These are phyloP conservation scores for Leptinotarsa texana DNA, from an alignment of 1,140 invertebrate species.

Conservation along the genomic window DNA sequence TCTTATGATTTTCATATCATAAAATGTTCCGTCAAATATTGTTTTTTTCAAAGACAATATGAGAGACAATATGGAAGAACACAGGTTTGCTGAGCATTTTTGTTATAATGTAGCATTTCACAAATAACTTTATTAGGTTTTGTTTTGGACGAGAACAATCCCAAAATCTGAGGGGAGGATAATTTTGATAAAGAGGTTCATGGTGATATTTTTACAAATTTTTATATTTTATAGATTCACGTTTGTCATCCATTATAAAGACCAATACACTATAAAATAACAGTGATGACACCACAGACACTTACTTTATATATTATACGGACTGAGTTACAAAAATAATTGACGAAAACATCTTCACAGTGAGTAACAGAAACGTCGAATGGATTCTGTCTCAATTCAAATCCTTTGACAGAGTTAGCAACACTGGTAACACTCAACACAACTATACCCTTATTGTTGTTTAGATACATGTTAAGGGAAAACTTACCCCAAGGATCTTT, in stretches of 20 bases:
- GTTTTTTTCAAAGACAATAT: too few relatives aligned
- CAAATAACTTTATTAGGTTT: too few relatives aligned
- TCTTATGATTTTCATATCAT: too few relatives aligned
- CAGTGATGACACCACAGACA: background rate
- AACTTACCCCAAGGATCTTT: conserved; percentile 95
- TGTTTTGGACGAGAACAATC: too few relatives aligned
- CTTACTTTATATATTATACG: too few relatives aligned
- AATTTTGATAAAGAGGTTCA: too few relatives aligned
- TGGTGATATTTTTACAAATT: background rate
- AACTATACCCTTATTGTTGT: background rate
- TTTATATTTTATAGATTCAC: background rate
- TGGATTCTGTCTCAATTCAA: conserved; percentile 6
- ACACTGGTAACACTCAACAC: conserved; percentile 4
- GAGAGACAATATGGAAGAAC: too few relatives aligned
- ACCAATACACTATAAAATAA: background rate
- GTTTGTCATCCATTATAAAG: conserved; percentile 13
- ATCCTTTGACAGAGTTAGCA: background rate
- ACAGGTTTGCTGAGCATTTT: too few relatives aligned
- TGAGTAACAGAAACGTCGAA: background rate
- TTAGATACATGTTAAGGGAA: background rate
- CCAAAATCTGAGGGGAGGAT: too few relatives aligned
- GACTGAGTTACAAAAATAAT: too few relatives aligned
- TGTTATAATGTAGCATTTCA: too few relatives aligned
- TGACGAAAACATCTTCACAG: background rate
- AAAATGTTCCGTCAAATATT: too few relatives aligned